Evolutionary conservation across 2,113 vertebrate species (phyloP).

Genomic region (Clarias batrachus): DNA sequence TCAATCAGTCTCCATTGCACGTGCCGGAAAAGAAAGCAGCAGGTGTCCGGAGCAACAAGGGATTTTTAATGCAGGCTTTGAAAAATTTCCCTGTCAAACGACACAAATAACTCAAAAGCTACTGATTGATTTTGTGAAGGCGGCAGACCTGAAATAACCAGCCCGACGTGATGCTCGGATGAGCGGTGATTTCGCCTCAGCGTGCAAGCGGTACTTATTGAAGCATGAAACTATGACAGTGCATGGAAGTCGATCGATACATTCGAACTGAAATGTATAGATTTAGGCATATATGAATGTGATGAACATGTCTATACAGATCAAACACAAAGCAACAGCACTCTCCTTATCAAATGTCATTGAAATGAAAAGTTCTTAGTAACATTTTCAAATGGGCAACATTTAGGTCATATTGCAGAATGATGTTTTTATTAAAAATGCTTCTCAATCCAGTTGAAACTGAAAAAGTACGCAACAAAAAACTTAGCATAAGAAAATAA

Average conservation of each 20-base stretch:
- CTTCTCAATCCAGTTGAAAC: neutral
- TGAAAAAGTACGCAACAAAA: neutral
- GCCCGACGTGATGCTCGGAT: neutral
- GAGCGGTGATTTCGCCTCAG: neutral
- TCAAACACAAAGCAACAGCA: neutral
- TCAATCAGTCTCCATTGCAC: constrained; percentile 16
- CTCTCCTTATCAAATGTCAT: neutral
- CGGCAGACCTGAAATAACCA: constrained; percentile 15
- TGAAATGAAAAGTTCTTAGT: neutral
- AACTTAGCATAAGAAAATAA: neutral
- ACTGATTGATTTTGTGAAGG: constrained; percentile 24
- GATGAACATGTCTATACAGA: neutral
- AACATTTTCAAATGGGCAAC: neutral
- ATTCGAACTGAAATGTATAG: neutral
- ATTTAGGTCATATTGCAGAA: neutral
- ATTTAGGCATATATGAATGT: neutral
- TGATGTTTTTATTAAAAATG: neutral
- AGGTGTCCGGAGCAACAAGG: constrained; percentile 24
- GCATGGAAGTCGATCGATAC: neutral
- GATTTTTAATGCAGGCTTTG: constrained; percentile 9
- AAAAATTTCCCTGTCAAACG: constrained; percentile 13
- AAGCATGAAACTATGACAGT: neutral
- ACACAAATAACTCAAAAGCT: constrained; percentile 22
- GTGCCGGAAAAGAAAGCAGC: neutral
- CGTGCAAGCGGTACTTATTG: neutral